phyloP scores from a whole-genome alignment of 1,140 invertebrate species.

The Paraescarpia echinospica region DNA sequence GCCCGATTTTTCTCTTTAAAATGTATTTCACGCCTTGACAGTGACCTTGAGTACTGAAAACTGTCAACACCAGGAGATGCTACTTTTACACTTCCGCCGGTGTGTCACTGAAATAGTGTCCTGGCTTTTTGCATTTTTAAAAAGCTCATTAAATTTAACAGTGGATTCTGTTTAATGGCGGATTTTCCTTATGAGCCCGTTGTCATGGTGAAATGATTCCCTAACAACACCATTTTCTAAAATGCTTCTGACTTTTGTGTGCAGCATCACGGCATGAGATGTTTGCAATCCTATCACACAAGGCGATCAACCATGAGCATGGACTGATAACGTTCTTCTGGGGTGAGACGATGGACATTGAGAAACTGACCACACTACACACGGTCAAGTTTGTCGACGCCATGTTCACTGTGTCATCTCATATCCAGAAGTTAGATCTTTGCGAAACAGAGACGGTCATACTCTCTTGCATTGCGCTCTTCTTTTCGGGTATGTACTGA shows the following conservation, averaged over 20 bases:
- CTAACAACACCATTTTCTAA: neutral
- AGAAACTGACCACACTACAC: constrained; percentile 2
- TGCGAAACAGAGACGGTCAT: neutral
- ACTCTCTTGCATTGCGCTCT: neutral
- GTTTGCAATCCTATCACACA: constrained; percentile 24
- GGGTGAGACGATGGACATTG: constrained; percentile 26
- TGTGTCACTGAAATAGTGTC: no score
- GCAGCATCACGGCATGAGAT: constrained; percentile 26
- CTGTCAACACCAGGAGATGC: no score
- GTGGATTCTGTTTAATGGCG: no score
- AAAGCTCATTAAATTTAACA: no score
- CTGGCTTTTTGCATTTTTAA: no score
- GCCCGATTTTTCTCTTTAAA: no score
- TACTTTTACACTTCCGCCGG: no score
- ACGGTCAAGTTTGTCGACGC: neutral
- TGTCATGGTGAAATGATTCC: no score
- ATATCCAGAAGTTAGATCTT: neutral
- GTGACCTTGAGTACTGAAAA: no score
- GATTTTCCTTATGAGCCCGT: no score
- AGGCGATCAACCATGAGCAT: constrained; percentile 25
- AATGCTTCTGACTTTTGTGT: neutral
- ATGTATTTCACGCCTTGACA: no score
- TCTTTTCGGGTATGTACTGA: neutral
- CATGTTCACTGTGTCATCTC: neutral
- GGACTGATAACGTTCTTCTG: constrained; percentile 27